Evolutionary conservation across 1,140 invertebrate genomes (phyloP), one percentile per base, ranked within the genome.

Genomic region (Stratiolaelaps scimitus): DNA sequence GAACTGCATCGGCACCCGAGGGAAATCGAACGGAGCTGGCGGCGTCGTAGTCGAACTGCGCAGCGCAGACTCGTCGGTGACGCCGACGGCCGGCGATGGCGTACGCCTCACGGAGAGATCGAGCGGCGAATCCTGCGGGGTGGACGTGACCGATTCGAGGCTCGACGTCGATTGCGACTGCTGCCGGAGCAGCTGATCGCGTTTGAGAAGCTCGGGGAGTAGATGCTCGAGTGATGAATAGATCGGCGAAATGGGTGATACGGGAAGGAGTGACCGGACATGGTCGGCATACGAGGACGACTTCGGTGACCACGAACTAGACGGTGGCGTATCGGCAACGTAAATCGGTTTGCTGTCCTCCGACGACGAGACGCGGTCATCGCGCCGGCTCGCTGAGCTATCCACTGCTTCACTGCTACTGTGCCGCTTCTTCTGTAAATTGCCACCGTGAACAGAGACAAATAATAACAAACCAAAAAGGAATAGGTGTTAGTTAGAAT

Each of bases 51-150:
- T 67, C n/a, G 68, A 69, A 64, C 68, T 68, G 29, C 66, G 70
- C 43, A 68, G 70, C 20, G 71, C 69, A 28, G 71, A 72, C 67
- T 68, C 68, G 66, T 71, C 71, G 19, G 72, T 70, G 67, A 69
- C 71, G 28, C 70, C 70, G 1, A 69, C 69, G 43, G 70, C 72
- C 43, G 71, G 69, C 15, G 66, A 67, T 10, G 66, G 60, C 7
- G 71, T 69, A 40, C 71, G 71, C 15, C 85, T 86, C 74, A 90
- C 80, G 1, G 87, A 89, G 2, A 92, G 76, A 75, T 92, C 89
- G 26, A 92, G 75, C 0, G 89, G 90, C 15, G 81, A 86, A 65
- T 92, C 89, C 74, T 92, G 88, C 0, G 84, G 80, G 26, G 72
- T 71, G 6, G 73, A 69, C 17, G 66, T 66, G 44, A 71, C 71